These are phyloP conservation scores for Drosophila mimica DNA, from an alignment of 2,888 invertebrate genomes.

Conservation along the genomic window DNA sequence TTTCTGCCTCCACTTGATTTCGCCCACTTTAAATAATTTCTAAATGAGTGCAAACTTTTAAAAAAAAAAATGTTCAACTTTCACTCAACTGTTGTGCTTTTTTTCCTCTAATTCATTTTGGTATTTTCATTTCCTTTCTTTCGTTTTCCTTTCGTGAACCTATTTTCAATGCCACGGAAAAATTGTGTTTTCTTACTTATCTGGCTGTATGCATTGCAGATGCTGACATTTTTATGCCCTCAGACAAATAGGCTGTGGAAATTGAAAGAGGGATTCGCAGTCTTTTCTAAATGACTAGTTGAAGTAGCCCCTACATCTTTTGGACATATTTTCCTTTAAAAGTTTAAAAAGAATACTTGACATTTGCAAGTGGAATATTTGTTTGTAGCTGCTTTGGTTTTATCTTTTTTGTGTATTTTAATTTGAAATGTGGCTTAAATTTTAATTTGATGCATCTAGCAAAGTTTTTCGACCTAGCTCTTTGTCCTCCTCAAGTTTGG, in stretches of 20 bases:
- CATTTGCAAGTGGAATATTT: neutral
- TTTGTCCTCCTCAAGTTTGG: conserved; percentile 6
- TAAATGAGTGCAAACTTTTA: conserved; percentile 45
- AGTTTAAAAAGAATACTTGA: neutral
- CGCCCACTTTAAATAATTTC: neutral
- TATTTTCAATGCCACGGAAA: conserved; percentile 27
- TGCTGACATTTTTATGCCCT: neutral
- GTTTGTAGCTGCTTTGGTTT: neutral
- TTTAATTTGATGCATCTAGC: conserved; percentile 44
- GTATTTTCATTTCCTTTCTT: conserved; percentile 9
- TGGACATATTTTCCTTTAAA: neutral
- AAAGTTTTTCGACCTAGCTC: conserved; percentile 56
- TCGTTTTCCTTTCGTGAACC: conserved; percentile 14
- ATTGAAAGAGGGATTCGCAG: neutral
- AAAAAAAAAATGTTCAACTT: conserved; percentile 27
- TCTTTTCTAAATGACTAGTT: neutral
- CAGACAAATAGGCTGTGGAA: neutral
- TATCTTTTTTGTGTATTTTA: neutral
- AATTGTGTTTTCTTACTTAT: conserved; percentile 3
- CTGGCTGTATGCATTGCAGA: neutral
- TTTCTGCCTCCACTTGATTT: neutral
- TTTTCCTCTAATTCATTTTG: conserved; percentile 11
- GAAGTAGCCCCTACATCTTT: neutral
- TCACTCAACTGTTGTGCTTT: conserved; percentile 28
- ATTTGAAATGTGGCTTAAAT: conserved; percentile 21